These are phyloP conservation scores for Ivindomyrus marchei DNA, from an alignment of 2,113 vertebrate species.

Conservation along the genomic window DNA sequence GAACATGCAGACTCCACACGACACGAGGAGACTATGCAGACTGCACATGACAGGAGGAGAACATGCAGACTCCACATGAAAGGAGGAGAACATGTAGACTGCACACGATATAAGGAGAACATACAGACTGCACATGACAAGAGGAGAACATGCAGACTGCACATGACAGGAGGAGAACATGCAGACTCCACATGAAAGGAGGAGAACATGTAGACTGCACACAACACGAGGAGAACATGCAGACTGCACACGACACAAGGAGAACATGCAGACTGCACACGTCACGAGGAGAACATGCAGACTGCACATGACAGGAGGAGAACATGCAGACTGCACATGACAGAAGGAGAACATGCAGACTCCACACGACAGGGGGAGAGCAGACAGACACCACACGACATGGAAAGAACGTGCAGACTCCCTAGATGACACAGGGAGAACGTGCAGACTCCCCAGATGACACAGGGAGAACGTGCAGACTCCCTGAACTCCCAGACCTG, in stretches of 20 bases:
- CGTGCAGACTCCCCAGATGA: background rate
- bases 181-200: background rate
- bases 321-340: background rate
- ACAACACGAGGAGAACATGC: background rate
- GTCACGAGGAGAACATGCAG: background rate
- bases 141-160: too few species aligned
- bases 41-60: too few species aligned
- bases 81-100: too few species aligned
- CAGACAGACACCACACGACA: background rate
- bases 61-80: too few species aligned
- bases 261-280: background rate
- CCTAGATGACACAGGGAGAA: background rate
- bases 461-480: background rate
- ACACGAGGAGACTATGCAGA: too few species aligned
- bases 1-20: too few species aligned
- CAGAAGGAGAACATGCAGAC: background rate
- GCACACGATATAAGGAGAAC: too few species aligned
- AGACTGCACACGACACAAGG: background rate
- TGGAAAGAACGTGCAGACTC: background rate
- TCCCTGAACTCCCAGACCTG: background rate
- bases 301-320: background rate
- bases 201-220: background rate
- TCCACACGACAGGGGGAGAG: background rate
- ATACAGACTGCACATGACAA: too few species aligned
- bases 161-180: too few species aligned